Base-by-base conservation (phyloP, 2,888 invertebrate species). In the Orchesellides sinensis region DNA sequence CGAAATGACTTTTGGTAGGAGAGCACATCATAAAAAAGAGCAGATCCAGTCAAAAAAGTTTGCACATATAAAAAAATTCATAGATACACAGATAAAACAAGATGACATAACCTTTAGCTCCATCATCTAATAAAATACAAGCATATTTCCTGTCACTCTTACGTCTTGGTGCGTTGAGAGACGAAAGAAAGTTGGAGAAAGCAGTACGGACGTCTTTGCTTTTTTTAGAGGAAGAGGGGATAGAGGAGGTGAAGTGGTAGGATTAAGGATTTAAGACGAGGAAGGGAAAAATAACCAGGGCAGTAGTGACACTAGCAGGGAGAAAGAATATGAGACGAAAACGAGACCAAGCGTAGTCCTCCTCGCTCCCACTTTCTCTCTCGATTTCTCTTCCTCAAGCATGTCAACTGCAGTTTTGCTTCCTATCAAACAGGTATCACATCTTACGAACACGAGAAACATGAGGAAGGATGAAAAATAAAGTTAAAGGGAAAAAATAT, bases 101-200 rank as follows among this genome's bases (percentile, higher is more conserved):
- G 19, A 40, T 73, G 73, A 73, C 73, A 32, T 73, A 61, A 73
- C 73, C 59, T 61, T 74, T 29, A 54, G 14, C 52, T 52, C 52
- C 2, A n/a, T 21, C 29, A 27, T 75, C 40, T 14, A 66, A 75
- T 75, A 75, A 75, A 75, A 65, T 73, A 61, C 63, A 75, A 66
- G 40, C 40, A 65, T 45, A n/a, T n/a, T n/a, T 75, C 17, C 54
- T 74, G 75, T 75, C 75, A 66, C 47, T 29, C 32, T 63, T 74
- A n/a, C n/a, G n/a, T n/a, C n/a, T n/a, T n/a, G n/a, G 40, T 54
- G 12, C 49, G 4, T 10, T 21, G 68, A n/a, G 12, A 40, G n/a
- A 21, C 21, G 45, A 35, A 14, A 35, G 4, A 70, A 70, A 70
- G 29, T 47, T 70, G 47, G 35, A 23, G 5, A 32, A 23, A 32